Conservation (phyloP, 2,888 invertebrate species). For the Byasa hedistus region DNA sequence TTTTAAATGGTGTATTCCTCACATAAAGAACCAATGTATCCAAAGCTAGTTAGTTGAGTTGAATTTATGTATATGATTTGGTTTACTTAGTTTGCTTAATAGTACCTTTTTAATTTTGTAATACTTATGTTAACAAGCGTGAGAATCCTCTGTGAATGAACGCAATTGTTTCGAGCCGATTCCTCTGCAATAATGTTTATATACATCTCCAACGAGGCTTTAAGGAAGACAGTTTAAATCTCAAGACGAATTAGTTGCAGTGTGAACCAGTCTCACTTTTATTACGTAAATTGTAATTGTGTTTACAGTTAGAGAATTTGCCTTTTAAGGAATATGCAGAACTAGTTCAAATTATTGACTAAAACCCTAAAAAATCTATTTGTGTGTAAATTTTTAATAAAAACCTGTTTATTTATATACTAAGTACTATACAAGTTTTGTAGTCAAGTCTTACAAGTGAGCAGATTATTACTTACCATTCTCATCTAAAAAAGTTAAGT, state of each 20-base stretch:
- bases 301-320: not conserved
- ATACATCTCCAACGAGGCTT: slow-evolving; percentile 20
- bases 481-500: not conserved
- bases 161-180: slow-evolving; percentile 22
- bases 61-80: not conserved
- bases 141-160: slow-evolving; percentile 23
- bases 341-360: not conserved
- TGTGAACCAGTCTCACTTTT: slow-evolving; percentile 14
- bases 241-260: slow-evolving; percentile 23
- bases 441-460: not conserved
- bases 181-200: slow-evolving; percentile 25
- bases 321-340: not conserved
- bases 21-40: not conserved
- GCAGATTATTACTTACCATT: not conserved
- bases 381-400: no score
- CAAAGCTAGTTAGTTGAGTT: not conserved
- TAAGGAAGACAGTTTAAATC: slow-evolving; percentile 26
- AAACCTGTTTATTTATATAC: no score
- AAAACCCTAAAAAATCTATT: no score
- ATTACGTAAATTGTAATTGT: slow-evolving; percentile 20
- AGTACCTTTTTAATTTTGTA: slow-evolving; percentile 29
- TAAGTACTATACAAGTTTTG: not conserved
- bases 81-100: slow-evolving; percentile 18
- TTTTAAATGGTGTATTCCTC: no score
- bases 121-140: slow-evolving; percentile 30